Percentiles rank a stretch among this genome's conserved stretches.
phyloP scores from a whole-genome alignment of 2,888 invertebrate species.

The Phaedon cochleariae region DNA sequence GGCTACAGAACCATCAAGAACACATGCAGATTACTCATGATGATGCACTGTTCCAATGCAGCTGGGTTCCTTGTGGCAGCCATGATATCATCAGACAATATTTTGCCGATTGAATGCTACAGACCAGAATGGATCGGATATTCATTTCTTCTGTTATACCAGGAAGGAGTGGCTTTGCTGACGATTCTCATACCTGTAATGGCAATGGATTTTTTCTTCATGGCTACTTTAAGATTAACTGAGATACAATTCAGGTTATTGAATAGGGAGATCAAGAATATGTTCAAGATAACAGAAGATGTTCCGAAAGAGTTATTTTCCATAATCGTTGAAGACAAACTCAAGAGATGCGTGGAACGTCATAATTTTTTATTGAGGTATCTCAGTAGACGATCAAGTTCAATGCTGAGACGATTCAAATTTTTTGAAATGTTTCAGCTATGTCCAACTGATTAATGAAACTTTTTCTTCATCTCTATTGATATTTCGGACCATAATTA shows the following conservation, averaged over 20 bases:
- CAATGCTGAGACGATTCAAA: no score
- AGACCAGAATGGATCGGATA: conserved; percentile 6
- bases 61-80: background rate
- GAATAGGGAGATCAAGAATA: background rate
- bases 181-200: conserved; percentile 5
- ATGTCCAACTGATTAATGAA: background rate
- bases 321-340: background rate
- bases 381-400: no score
- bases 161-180: conserved; percentile 1
- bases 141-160: background rate
- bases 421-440: conserved; percentile 3
- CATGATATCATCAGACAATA: background rate
- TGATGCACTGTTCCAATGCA: background rate
- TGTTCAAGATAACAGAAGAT: background rate
- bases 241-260: background rate
- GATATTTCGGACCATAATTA: background rate
- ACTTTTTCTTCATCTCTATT: conserved; percentile 2
- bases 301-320: background rate
- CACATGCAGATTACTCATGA: background rate
- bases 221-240: background rate
- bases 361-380: conserved; percentile 7
- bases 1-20: background rate
- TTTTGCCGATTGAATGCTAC: background rate
- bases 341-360: background rate
- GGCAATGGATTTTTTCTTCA: conserved; percentile 11